Conservation (phyloP, 2,797 vertebrate genomes). For the Epinephelus awoara region DNA sequence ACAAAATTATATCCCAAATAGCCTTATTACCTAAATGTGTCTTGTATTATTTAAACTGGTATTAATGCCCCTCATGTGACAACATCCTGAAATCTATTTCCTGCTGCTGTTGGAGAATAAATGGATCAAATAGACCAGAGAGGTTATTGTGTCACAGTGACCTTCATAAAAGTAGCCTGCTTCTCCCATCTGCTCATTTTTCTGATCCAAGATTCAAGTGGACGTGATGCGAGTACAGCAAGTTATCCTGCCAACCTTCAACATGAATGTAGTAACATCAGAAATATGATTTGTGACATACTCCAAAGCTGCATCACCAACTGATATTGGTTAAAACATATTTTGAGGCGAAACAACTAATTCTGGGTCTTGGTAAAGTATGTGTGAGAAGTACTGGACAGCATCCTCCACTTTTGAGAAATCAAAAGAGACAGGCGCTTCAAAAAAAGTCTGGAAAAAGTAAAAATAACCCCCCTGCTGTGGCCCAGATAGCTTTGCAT, state of each 20-base stretch:
- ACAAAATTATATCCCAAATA: slow-evolving; percentile 28
- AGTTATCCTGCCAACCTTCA: neutral
- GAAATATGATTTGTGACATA: neutral
- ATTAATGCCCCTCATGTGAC: neutral
- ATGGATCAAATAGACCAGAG: neutral
- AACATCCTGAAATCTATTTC: too few species aligned
- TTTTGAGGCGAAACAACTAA: neutral
- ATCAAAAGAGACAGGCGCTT: slow-evolving; percentile 31
- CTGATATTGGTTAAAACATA: neutral
- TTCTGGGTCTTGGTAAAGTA: neutral
- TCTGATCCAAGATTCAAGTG: neutral
- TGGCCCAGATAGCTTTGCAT: slow-evolving; percentile 54
- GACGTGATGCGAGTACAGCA: too few species aligned
- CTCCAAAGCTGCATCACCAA: neutral
- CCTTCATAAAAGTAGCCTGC: neutral
- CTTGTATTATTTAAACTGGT: neutral
- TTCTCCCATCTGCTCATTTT: neutral
- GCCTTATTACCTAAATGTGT: slow-evolving; percentile 5
- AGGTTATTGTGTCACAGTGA: neutral
- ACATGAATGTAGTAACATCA: neutral
- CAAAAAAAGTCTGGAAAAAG: slow-evolving; percentile 54
- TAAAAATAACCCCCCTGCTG: slow-evolving; percentile 53
- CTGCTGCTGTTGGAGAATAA: too few species aligned
- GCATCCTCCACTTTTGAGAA: slow-evolving; percentile 21
- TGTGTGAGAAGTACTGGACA: slow-evolving; percentile 37